phyloP scores from a whole-genome alignment of 2,888 invertebrate genomes.

The Melanophora roralis region DNA sequence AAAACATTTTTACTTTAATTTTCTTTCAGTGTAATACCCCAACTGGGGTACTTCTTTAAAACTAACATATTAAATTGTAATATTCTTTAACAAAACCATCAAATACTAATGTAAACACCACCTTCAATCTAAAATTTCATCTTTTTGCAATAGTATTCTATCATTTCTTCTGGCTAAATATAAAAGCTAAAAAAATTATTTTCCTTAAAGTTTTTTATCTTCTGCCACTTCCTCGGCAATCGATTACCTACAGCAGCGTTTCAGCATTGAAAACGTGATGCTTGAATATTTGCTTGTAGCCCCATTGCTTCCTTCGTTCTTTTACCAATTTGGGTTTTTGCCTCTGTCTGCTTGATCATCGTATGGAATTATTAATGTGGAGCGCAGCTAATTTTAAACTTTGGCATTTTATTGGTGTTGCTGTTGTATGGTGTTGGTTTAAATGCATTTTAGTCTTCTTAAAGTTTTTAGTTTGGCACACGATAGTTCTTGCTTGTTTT shows the following conservation, averaged over 20 bases:
- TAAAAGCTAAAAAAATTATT: neutral
- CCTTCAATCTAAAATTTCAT: slow-evolving; percentile 40
- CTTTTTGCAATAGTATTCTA: slow-evolving; percentile 27
- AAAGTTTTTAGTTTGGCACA: slow-evolving; percentile 68
- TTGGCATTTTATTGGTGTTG: slow-evolving; percentile 52
- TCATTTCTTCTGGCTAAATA: slow-evolving; percentile 46
- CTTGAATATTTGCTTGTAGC: slow-evolving; percentile 66
- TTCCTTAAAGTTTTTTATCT: slow-evolving; percentile 8
- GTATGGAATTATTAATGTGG: slow-evolving; percentile 70
- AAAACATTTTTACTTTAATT: too few relatives aligned
- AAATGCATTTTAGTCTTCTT: slow-evolving; percentile 5
- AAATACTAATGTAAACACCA: slow-evolving; percentile 51
- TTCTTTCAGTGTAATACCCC: slow-evolving; percentile 17
- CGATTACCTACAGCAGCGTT: slow-evolving; percentile 67
- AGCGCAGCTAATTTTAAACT: slow-evolving; percentile 68
- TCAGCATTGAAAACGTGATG: slow-evolving; percentile 61
- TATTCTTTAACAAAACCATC: slow-evolving; percentile 31
- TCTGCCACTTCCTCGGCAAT: slow-evolving; percentile 14
- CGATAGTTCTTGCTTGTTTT: slow-evolving; percentile 65
- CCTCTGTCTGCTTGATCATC: slow-evolving; percentile 1
- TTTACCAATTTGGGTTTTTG: neutral
- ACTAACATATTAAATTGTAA: slow-evolving; percentile 50
- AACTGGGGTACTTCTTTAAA: slow-evolving; percentile 10
- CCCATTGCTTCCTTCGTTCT: slow-evolving; percentile 12
- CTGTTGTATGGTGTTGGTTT: neutral